These are phyloP conservation scores for Dicyrtoma fusca DNA, from an alignment of 2,888 invertebrate genomes.

Conservation along the genomic window DNA sequence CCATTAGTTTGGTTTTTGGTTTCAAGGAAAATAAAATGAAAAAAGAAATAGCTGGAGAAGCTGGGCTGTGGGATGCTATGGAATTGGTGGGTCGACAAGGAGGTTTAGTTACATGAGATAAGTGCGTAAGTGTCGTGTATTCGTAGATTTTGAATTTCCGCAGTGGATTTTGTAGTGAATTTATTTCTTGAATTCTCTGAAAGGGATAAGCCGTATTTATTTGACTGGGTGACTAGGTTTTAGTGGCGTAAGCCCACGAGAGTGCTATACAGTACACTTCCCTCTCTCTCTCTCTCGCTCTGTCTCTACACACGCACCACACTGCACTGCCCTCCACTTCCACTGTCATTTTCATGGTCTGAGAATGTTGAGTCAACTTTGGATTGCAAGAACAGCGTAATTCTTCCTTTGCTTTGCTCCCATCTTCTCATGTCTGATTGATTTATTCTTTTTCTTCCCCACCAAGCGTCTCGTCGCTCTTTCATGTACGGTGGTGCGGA, in stretches of 20 bases:
- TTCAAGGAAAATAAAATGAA: too few relatives aligned
- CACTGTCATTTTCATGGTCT: too few relatives aligned
- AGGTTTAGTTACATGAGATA: background rate
- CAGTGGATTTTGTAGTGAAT: conserved; percentile 36
- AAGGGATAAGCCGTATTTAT: conserved; percentile 37
- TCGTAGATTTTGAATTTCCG: conserved; percentile 28
- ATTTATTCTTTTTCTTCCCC: conserved; percentile 28
- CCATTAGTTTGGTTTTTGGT: too few relatives aligned
- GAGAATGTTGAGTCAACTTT: conserved; percentile 10
- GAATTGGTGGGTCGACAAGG: background rate
- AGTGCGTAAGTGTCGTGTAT: conserved; percentile 15
- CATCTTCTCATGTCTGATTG: conserved; percentile 31
- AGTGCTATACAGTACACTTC: too few relatives aligned
- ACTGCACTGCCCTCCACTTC: too few relatives aligned
- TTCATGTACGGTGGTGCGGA: too few relatives aligned
- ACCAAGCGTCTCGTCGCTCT: conserved; percentile 15
- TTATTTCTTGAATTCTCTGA: conserved; percentile 33
- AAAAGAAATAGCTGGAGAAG: too few relatives aligned
- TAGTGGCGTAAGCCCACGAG: conserved; percentile 10
- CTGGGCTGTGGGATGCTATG: background rate
- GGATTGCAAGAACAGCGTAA: conserved; percentile 17
- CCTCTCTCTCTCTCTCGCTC: too few relatives aligned
- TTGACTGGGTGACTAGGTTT: conserved; percentile 33
- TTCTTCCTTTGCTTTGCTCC: conserved; percentile 21
- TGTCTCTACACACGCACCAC: too few relatives aligned